Conservation (phyloP, 2,113 vertebrate genomes). For the Phrynocephalus versicolor region DNA sequence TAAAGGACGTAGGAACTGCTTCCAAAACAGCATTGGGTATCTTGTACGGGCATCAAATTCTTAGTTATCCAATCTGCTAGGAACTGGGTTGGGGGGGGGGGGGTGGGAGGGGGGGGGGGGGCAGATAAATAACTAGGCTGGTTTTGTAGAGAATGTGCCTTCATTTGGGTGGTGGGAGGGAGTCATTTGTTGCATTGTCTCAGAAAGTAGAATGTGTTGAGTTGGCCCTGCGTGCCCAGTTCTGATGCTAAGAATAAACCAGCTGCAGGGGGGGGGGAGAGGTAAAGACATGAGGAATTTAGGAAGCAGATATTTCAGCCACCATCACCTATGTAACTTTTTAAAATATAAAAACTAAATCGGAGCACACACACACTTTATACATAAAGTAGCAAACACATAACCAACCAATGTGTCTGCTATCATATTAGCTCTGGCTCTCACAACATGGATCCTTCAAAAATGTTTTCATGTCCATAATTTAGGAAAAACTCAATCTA, state of each 20-base stretch:
- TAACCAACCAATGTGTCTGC: not conserved
- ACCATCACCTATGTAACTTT: not conserved
- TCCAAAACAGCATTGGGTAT: not conserved
- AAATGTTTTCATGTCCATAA: conserved; percentile 34
- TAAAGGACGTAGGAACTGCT: not conserved
- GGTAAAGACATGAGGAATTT: not conserved
- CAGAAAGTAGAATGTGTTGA: not conserved
- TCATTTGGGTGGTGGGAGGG: not conserved
- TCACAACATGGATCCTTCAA: conserved; percentile 22
- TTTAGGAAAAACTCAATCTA: conserved; percentile 33
- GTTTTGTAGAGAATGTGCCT: not conserved
- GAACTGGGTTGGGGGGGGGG: too few species aligned
- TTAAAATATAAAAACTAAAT: not conserved
- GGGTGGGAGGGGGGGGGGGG: too few species aligned
- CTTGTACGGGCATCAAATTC: not conserved
- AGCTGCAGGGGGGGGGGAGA: not conserved
- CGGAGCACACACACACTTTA: not conserved
- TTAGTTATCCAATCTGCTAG: not conserved
- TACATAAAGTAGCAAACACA: not conserved
- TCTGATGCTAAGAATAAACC: not conserved
- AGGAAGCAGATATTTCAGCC: not conserved
- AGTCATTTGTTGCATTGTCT: not conserved
- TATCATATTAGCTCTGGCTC: not conserved
- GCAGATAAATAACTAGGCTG: too few species aligned
- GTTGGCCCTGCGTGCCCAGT: not conserved